phyloP scores from a whole-genome alignment of 2,113 vertebrate genomes.

The Nymphicus hollandicus region DNA sequence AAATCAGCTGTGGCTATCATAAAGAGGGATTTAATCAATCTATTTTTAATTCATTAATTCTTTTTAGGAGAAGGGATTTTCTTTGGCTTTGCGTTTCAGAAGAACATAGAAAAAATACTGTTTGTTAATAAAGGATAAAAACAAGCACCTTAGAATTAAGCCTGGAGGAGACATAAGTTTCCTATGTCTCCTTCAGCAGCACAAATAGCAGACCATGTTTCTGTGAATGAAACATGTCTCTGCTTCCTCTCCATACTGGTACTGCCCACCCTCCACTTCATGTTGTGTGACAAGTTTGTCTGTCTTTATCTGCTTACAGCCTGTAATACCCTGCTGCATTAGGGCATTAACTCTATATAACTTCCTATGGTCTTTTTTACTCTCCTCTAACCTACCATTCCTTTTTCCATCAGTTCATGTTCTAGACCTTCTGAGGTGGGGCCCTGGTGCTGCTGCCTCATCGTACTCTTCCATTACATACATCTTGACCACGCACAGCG shows the following conservation, averaged over 20 bases:
- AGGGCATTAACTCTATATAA: background rate
- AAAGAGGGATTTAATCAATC: background rate
- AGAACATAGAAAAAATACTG: background rate
- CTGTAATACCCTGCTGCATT: background rate
- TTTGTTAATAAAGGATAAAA: background rate
- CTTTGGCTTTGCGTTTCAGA: background rate
- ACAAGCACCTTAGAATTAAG: background rate
- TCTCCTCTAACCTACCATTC: background rate
- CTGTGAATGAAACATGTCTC: background rate
- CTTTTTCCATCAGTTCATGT: background rate
- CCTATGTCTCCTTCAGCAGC: background rate
- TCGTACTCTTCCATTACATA: background rate
- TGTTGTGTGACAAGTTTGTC: background rate
- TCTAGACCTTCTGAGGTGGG: background rate
- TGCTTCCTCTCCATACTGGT: background rate
- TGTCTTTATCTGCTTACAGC: background rate
- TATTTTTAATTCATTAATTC: background rate
- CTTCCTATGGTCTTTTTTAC: background rate
- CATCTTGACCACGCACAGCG: rapidly evolving
- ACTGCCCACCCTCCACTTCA: rapidly evolving
- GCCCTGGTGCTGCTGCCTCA: rapidly evolving
- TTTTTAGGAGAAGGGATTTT: background rate
- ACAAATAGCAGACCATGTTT: background rate
- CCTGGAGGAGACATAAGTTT: background rate
- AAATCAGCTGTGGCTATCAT: background rate